These are phyloP conservation scores for Acridotheres tristis DNA, from an alignment of 2,797 vertebrate genomes.

Conservation along the genomic window DNA sequence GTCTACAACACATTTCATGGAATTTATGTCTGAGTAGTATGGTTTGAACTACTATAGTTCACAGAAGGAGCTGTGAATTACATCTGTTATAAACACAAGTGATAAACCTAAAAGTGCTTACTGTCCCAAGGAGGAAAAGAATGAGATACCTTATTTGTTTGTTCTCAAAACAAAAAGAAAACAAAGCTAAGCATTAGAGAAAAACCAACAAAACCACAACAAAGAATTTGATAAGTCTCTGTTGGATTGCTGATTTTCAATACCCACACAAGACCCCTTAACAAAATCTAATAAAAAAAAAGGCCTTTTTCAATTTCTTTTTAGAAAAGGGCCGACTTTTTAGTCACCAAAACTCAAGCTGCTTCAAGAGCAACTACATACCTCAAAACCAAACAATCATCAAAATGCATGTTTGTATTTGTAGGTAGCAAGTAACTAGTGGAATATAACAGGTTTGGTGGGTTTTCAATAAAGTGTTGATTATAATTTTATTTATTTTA, in stretches of 20 bases:
- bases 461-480: not conserved
- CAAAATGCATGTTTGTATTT: not conserved
- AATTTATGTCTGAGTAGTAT: not conserved
- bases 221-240: not conserved
- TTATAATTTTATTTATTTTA: not conserved
- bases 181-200: not conserved
- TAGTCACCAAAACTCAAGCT: not conserved
- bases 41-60: not conserved
- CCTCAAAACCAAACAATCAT: not conserved
- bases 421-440: not conserved
- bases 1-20: not conserved
- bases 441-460: not conserved
- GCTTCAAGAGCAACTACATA: not conserved
- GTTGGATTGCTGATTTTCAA: not conserved
- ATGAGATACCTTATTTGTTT: not conserved
- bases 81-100: not conserved
- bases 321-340: not conserved
- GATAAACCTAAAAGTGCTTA: not conserved
- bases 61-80: not conserved
- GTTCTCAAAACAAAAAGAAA: not conserved
- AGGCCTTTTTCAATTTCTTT: accelerated
- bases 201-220: not conserved
- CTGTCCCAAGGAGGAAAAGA: not conserved
- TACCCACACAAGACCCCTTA: not conserved
- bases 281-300: not conserved